Evolutionary conservation across 2,888 invertebrate species (phyloP).

Genomic region (Drosophila kanekoi): DNA sequence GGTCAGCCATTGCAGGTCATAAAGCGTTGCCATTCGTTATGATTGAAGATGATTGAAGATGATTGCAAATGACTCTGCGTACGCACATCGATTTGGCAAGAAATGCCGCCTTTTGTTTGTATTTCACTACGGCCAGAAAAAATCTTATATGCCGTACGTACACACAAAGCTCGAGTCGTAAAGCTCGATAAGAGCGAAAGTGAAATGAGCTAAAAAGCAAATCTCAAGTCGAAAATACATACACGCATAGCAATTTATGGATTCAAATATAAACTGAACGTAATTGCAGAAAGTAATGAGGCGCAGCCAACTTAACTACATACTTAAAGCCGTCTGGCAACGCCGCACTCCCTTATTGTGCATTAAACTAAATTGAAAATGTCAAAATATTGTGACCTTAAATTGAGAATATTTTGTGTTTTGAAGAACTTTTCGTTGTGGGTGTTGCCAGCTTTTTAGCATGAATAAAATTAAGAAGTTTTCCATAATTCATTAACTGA

Average conservation of each 20-base stretch:
- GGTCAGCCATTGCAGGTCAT: constrained; percentile 32
- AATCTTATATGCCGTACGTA: not conserved
- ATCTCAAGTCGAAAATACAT: not conserved
- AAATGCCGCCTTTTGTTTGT: constrained; percentile 22
- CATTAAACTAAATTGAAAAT: not conserved
- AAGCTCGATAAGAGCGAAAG: not conserved
- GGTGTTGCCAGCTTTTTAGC: not conserved
- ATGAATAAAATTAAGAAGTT: not conserved
- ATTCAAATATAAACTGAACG: not conserved
- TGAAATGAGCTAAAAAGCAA: not conserved
- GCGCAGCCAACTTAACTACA: not conserved
- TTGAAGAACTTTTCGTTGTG: not conserved
- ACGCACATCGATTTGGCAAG: constrained; percentile 15
- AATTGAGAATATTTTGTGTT: not conserved
- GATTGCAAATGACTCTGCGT: constrained; percentile 27
- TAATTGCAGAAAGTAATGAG: not conserved
- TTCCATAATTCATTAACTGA: not conserved
- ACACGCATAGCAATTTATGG: not conserved
- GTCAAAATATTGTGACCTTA: not conserved
- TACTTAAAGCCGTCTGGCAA: not conserved
- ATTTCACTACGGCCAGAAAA: constrained; percentile 19
- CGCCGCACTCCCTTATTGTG: not conserved
- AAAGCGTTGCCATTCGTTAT: constrained; percentile 36
- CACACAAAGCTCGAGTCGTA: not conserved
- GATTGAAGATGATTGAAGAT: constrained; percentile 66